Conservation (phyloP, 2,113 vertebrate species). For the Antechinus stuartii region DNA sequence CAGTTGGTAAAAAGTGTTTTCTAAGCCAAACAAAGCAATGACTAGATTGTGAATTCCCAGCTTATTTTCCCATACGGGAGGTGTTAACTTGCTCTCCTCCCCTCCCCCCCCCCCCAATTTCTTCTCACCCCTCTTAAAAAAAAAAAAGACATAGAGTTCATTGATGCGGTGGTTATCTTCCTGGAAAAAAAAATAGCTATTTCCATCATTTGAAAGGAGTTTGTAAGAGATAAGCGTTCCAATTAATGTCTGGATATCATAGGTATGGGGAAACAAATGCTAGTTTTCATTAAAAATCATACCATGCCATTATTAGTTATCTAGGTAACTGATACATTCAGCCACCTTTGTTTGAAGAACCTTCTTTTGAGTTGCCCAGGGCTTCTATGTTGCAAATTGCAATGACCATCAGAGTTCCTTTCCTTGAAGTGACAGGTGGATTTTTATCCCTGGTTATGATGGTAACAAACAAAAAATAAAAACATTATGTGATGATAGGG, state of each 20-base stretch:
- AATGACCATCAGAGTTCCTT: constrained; percentile 62
- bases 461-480: constrained; percentile 75
- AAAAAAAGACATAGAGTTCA: neutral
- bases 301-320: constrained; percentile 67
- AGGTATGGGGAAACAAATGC: constrained; percentile 30
- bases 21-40: constrained; percentile 15
- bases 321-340: constrained; percentile 53
- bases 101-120: neutral
- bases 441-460: constrained; percentile 68
- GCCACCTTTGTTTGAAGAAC: constrained; percentile 62
- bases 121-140: neutral
- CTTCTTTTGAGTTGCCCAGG: constrained; percentile 55
- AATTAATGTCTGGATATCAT: neutral
- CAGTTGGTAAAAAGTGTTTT: neutral
- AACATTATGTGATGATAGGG: constrained; percentile 70
- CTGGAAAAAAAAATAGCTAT: constrained; percentile 10
- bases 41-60: constrained; percentile 6
- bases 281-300: constrained; percentile 21
- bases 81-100: constrained; percentile 37
- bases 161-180: neutral
- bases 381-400: constrained; percentile 60
- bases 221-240: neutral
- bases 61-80: neutral
- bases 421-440: constrained; percentile 69
- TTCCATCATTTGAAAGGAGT: neutral